These are phyloP conservation scores for Leuctra nigra DNA, from an alignment of 2,888 invertebrate genomes.

Conservation along the genomic window DNA sequence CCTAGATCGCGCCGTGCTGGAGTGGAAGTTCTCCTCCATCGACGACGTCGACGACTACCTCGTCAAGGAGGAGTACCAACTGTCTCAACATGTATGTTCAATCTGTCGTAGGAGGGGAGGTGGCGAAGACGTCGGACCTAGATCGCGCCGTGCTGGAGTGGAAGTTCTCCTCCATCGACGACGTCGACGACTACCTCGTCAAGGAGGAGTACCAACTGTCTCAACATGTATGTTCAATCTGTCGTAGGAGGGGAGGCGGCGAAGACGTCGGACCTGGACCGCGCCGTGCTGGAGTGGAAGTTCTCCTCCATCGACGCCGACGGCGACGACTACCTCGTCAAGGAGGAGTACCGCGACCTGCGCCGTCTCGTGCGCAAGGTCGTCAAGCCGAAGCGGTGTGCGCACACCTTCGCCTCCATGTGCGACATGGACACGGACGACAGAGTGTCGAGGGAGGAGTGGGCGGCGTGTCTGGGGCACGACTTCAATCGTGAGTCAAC, in stretches of 20 bases:
- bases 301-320: conserved; percentile 78
- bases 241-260: conserved; percentile 18
- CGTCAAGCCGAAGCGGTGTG: conserved; percentile 84
- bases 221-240: neutral
- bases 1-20: conserved; percentile 48
- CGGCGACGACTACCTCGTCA: conserved; percentile 67
- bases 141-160: conserved; percentile 61
- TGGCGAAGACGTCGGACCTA: conserved; percentile 23
- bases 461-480: conserved; percentile 80
- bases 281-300: conserved; percentile 76
- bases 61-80: conserved; percentile 69
- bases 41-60: conserved; percentile 77
- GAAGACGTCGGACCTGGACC: conserved; percentile 26
- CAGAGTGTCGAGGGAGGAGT: conserved; percentile 71
- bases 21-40: conserved; percentile 85
- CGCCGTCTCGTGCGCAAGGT: conserved; percentile 78
- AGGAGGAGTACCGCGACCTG: conserved; percentile 74
- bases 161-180: conserved; percentile 86
- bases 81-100: conserved; percentile 7
- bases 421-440: conserved; percentile 82
- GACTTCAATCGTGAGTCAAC: conserved; percentile 63
- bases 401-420: conserved; percentile 77
- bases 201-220: conserved; percentile 61
- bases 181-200: conserved; percentile 70
- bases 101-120: conserved; percentile 25